Base-by-base conservation (phyloP, 2,797 vertebrate species). In the Tapera naevia region DNA sequence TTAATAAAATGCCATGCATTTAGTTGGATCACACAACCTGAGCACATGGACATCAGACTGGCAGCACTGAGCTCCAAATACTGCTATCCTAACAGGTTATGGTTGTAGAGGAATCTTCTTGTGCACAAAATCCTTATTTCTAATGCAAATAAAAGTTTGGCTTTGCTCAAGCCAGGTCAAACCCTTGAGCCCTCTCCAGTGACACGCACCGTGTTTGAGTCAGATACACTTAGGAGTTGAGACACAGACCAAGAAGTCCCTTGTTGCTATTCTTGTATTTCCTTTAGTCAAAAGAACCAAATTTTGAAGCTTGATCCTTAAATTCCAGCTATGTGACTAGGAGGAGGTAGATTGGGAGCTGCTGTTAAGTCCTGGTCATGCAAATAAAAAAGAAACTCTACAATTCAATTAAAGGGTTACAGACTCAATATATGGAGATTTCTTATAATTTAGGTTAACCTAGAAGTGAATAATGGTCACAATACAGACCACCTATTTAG, bases 21-120 rank as follows among this genome's bases (percentile, higher is more conserved):
- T n/a, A 71, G 30, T 39, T 43, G 48, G 58, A 73, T 70, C 64
- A 54, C 60, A 70, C 7, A 35, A 11, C 48, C 45, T 41, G n/a
- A 80, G 64, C 72, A n/a, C 2, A 2, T 6, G 1, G 35, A 43
- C 56, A 46, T 11, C 64, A 80, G 56, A 23, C 11, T n/a, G 37
- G 67, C 0, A 1, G 30, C 2, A 75, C 16, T 7, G 9, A 78
- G 28, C 21, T 78, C 64, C 4, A 0, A 70, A 66, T 3, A 41
- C 18, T 24, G 12, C 2, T 37, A 9, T 19, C 35, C 75, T 62
- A 18, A 27, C 10, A 53, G 21, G 22, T 13, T 83, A 45, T 3
- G 27, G 46, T 9, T 51, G 41, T 5, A 27, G 23, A 6, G 3
- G 17, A 17, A 39, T 48, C 22, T 46, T 69, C 58, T 28, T 43